Percentiles rank a stretch among this genome's conserved stretches.
Evolutionary conservation across 2,888 invertebrate genomes (phyloP).

Genomic region (Dryocosmus kuriphilus): DNA sequence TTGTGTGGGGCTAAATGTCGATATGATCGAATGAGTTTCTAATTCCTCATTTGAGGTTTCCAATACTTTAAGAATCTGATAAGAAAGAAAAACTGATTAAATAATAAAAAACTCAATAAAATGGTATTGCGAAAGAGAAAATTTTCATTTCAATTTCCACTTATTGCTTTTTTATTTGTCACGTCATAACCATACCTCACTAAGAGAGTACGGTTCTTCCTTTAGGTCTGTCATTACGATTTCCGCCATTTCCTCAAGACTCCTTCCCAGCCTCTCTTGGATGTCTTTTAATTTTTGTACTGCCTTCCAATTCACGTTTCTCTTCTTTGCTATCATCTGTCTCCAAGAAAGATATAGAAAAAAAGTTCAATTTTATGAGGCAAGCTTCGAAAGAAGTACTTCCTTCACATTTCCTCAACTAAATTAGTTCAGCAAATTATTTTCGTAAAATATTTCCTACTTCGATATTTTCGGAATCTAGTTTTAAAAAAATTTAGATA

Average conservation of each 20-base stretch:
- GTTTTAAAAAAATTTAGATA: no score
- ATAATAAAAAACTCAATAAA: background rate
- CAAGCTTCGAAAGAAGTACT: background rate
- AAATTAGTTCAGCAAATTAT: background rate
- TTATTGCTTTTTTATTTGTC: background rate
- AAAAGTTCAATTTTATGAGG: slow-evolving; percentile 5
- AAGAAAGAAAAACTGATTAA: slow-evolving; percentile 34
- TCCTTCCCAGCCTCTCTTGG: slow-evolving; percentile 83
- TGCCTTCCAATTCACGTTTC: slow-evolving; percentile 82
- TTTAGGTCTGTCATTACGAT: slow-evolving; percentile 83
- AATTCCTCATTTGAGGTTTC: slow-evolving; percentile 82
- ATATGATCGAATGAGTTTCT: slow-evolving; percentile 83
- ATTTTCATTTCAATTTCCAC: background rate
- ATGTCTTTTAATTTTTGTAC: slow-evolving; percentile 86
- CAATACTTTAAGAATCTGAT: slow-evolving; percentile 79
- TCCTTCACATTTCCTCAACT: background rate
- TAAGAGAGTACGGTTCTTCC: slow-evolving; percentile 83
- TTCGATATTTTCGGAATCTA: no score
- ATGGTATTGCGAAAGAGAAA: background rate
- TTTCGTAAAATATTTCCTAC: background rate
- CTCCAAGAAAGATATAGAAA: slow-evolving; percentile 19
- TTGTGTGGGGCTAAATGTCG: slow-evolving; percentile 82
- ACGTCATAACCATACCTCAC: slow-evolving; percentile 80
- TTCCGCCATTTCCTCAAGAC: slow-evolving; percentile 84
- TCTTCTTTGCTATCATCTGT: slow-evolving; percentile 84